Conservation (phyloP, 1,140 invertebrate genomes). For the Andricus grossulariae region DNA sequence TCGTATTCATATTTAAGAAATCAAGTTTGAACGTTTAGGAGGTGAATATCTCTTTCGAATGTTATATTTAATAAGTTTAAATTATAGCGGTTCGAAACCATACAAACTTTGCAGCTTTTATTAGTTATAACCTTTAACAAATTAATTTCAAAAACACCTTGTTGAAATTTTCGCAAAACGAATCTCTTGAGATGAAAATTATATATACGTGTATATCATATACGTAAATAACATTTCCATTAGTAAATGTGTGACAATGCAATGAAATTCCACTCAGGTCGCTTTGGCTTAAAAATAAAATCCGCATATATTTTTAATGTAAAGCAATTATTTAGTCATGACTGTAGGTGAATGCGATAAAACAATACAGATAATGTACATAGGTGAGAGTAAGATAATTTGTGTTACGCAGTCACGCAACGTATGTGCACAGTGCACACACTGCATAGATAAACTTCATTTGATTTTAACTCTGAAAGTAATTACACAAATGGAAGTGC, state of each 20-base stretch:
- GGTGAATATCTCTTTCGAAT: too few relatives aligned
- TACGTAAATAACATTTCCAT: too few relatives aligned
- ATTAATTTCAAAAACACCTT: too few relatives aligned
- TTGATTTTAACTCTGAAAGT: slow-evolving; percentile 21
- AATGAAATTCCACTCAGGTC: background rate
- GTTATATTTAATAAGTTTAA: too few relatives aligned
- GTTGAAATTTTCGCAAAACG: too few relatives aligned
- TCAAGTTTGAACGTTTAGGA: too few relatives aligned
- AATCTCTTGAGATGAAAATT: too few relatives aligned
- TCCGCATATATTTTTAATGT: background rate
- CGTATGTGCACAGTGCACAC: slow-evolving; percentile 4
- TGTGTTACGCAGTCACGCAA: slow-evolving; percentile 27
- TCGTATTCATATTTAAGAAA: too few relatives aligned
- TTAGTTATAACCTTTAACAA: too few relatives aligned
- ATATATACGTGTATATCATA: too few relatives aligned
- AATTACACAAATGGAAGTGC: slow-evolving; percentile 21
- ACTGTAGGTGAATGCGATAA: slow-evolving; percentile 21
- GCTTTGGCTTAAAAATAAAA: background rate
- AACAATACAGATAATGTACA: slow-evolving; percentile 22
- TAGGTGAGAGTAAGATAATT: slow-evolving; percentile 29
- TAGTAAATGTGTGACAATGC: background rate
- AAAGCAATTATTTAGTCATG: slow-evolving; percentile 17
- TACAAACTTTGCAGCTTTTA: too few relatives aligned
- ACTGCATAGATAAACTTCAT: slow-evolving; percentile 16
- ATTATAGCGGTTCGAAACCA: too few relatives aligned